Percentiles rank a stretch among this genome's conserved stretches.
phyloP scores from a whole-genome alignment of 2,888 invertebrate species.

The Bombylius discolor region DNA sequence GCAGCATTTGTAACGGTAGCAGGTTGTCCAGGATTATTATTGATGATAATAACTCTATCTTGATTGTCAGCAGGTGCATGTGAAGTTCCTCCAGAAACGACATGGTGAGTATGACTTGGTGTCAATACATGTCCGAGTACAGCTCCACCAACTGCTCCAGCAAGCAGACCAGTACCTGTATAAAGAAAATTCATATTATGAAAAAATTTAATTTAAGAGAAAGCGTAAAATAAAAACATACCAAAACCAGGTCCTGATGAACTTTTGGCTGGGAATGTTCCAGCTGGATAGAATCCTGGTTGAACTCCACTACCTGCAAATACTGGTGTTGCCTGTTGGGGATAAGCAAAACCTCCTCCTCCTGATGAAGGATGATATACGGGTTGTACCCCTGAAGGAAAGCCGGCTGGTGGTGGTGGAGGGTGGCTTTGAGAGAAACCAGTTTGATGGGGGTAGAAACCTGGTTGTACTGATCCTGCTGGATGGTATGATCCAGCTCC shows the following conservation, averaged over 20 bases:
- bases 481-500: constrained; percentile 24
- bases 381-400: neutral
- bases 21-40: constrained; percentile 28
- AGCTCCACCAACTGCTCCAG: constrained; percentile 32
- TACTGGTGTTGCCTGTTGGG: constrained; percentile 5
- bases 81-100: neutral
- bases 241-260: constrained; percentile 32
- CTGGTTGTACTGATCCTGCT: constrained; percentile 12
- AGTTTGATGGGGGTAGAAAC: constrained; percentile 9
- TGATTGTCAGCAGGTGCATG: constrained; percentile 17
- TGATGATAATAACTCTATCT: constrained; percentile 31
- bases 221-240: constrained; percentile 14
- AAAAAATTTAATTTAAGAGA: neutral
- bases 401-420: constrained; percentile 5
- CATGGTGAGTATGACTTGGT: constrained; percentile 19
- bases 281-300: constrained; percentile 12
- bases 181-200: neutral
- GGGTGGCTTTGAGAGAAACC: constrained; percentile 15
- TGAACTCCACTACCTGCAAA: constrained; percentile 7
- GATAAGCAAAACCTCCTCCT: neutral
- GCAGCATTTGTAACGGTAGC: constrained; percentile 22
- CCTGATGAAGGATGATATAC: constrained; percentile 15
- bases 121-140: constrained; percentile 30
- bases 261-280: constrained; percentile 3
- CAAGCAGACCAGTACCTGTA: constrained; percentile 29